A percentile compares a stretch with the other conserved stretches of the same genome.
phyloP scores from a whole-genome alignment of 2,797 vertebrate genomes.

The Scolopax bukidnonensis region DNA sequence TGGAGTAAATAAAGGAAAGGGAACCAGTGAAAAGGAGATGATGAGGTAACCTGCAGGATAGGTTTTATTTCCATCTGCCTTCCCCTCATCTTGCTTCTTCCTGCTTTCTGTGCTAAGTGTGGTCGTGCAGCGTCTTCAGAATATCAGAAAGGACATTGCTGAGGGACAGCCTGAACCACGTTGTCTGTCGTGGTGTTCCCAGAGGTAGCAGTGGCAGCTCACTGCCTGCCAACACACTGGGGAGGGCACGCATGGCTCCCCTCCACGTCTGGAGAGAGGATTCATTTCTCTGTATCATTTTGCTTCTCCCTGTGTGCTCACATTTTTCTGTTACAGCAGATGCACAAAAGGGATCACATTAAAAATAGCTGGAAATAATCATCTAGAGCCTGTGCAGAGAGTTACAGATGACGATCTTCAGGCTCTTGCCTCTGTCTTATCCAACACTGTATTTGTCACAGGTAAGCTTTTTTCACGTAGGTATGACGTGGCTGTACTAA shows the following conservation, averaged over 20 bases:
- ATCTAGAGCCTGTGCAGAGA: conserved; percentile 63
- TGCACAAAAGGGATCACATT: conserved; percentile 57
- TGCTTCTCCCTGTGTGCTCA: not conserved
- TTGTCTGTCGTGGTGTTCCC: accelerated
- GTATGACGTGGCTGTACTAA: not conserved
- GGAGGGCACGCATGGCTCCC: accelerated
- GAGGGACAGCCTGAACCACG: not conserved
- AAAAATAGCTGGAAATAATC: conserved; percentile 81
- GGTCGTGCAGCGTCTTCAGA: not conserved
- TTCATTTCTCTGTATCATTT: not conserved
- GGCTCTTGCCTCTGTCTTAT: conserved; percentile 75
- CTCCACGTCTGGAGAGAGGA: not conserved
- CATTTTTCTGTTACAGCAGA: conserved; percentile 20
- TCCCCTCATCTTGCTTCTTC: not conserved
- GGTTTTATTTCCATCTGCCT: not conserved
- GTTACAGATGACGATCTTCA: conserved; percentile 80
- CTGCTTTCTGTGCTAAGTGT: not conserved
- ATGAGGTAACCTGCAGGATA: not conserved
- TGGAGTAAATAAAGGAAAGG: not conserved
- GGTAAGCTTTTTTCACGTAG: conserved; percentile 70
- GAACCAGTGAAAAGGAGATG: not conserved
- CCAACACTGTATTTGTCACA: conserved; percentile 60
- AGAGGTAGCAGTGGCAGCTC: not conserved
- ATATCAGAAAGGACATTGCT: not conserved
- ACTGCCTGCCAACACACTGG: not conserved